A percentile compares a stretch with the other conserved stretches of the same genome.
Conservation (phyloP, 1,140 invertebrate genomes). For the Euwallacea fornicatus region DNA sequence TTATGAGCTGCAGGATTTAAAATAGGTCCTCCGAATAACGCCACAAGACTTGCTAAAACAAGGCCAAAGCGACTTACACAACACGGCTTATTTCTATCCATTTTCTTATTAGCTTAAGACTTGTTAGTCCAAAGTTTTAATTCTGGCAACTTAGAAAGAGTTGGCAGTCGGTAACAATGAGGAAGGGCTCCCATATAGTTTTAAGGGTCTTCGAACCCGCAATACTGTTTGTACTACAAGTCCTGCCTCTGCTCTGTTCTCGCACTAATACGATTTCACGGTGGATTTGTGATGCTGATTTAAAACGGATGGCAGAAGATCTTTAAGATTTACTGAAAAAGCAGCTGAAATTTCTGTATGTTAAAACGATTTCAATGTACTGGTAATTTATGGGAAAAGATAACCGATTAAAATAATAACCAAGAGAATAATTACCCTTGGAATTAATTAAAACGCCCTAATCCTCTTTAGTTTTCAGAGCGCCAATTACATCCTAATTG, state of each 20-base stretch:
- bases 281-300: slow-evolving; percentile 58
- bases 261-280: slow-evolving; percentile 59
- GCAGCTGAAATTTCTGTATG: no score
- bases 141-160: slow-evolving; percentile 59
- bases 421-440: no score
- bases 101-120: slow-evolving; percentile 56
- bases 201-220: slow-evolving; percentile 53
- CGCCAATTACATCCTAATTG: slow-evolving; percentile 22
- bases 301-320: slow-evolving; percentile 34
- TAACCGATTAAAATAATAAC: no score
- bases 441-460: no score
- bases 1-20: not conserved
- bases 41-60: slow-evolving; percentile 35
- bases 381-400: no score
- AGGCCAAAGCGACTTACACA: slow-evolving; percentile 53
- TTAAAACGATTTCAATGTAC: no score
- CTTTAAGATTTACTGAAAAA: no score
- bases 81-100: slow-evolving; percentile 56
- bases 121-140: slow-evolving; percentile 62
- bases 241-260: slow-evolving; percentile 48
- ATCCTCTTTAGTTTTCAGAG: no score
- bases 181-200: slow-evolving; percentile 54
- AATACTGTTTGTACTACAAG: slow-evolving; percentile 54
- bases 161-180: slow-evolving; percentile 50
- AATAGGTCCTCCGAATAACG: slow-evolving; percentile 16